Percentiles rank a stretch among this genome's conserved stretches.
These are phyloP conservation scores for Eupithecia abbreviata DNA, from an alignment of 2,888 invertebrate genomes.

Conservation along the genomic window DNA sequence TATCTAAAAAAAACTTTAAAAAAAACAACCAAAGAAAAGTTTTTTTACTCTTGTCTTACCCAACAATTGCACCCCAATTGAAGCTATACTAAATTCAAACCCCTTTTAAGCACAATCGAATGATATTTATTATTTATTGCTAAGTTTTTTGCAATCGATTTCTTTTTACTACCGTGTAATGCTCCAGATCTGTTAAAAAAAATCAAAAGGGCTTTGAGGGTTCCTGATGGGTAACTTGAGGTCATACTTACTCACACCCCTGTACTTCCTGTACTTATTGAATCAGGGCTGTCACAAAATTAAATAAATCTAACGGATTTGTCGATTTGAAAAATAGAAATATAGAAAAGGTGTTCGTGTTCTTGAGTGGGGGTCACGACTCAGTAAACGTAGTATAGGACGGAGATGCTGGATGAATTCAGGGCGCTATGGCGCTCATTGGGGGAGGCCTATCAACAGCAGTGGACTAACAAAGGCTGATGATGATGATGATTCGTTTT, in stretches of 20 bases:
- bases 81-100: constrained; percentile 78
- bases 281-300: constrained; percentile 63
- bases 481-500: background rate
- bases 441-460: too few relatives aligned
- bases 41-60: constrained; percentile 63
- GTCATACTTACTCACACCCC: constrained; percentile 81
- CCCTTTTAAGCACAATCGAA: constrained; percentile 80
- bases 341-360: background rate
- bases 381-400: too few relatives aligned
- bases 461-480: too few relatives aligned
- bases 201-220: constrained; percentile 62
- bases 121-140: constrained; percentile 76
- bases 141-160: constrained; percentile 68
- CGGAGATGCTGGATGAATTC: too few relatives aligned
- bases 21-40: constrained; percentile 56
- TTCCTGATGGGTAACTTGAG: constrained; percentile 80
- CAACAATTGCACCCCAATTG: constrained; percentile 67
- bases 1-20: constrained; percentile 51
- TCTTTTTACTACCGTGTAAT: constrained; percentile 68
- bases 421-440: too few relatives aligned
- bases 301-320: background rate
- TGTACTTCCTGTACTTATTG: constrained; percentile 75
- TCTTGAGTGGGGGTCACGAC: too few relatives aligned
- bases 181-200: constrained; percentile 66
- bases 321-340: background rate